These are phyloP conservation scores for Leptonema lineaticorne DNA, from an alignment of 1,140 invertebrate genomes.

Conservation along the genomic window DNA sequence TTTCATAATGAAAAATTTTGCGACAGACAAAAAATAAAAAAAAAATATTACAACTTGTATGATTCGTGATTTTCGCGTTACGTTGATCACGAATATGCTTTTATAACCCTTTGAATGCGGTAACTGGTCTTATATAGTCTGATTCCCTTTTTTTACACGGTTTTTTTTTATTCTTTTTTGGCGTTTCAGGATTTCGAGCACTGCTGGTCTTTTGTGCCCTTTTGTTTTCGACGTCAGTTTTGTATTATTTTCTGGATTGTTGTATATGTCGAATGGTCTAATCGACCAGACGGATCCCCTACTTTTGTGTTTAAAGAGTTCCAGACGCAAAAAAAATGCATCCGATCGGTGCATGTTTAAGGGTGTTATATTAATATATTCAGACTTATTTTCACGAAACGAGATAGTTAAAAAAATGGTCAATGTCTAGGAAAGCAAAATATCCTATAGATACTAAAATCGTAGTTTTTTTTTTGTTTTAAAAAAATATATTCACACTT, in stretches of 20 bases:
- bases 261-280: conserved; percentile 6
- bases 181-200: background rate
- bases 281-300: conserved; percentile 22
- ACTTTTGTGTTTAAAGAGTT: conserved; percentile 20
- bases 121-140: too few relatives aligned
- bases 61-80: too few relatives aligned
- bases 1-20: too few relatives aligned
- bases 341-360: conserved; percentile 24
- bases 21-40: too few relatives aligned
- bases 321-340: conserved; percentile 32
- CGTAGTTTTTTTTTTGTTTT: too few relatives aligned
- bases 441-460: too few relatives aligned
- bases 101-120: background rate
- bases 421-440: too few relatives aligned
- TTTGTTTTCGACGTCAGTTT: too few relatives aligned
- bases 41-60: too few relatives aligned
- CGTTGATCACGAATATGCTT: background rate
- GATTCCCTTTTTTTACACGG: too few relatives aligned
- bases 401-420: background rate
- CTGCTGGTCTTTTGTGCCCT: too few relatives aligned
- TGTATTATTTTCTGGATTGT: background rate
- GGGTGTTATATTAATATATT: background rate
- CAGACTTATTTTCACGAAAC: conserved; percentile 7
- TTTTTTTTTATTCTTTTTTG: background rate
- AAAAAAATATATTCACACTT: too few relatives aligned